phyloP scores from a whole-genome alignment of 2,113 vertebrate genomes.

The Camelus bactrianus region DNA sequence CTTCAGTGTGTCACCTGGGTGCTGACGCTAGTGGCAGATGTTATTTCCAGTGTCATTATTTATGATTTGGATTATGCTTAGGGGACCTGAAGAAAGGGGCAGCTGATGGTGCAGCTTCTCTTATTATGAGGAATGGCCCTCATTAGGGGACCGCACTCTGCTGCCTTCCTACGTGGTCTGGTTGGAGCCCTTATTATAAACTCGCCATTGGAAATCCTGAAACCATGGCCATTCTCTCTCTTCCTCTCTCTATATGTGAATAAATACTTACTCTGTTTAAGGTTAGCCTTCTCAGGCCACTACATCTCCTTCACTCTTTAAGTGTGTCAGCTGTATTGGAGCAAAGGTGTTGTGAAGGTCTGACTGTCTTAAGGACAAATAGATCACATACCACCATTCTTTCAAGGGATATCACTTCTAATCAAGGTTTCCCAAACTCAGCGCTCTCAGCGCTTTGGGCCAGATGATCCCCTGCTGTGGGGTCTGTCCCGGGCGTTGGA shows the following conservation, averaged over 20 bases:
- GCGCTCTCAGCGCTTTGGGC: neutral
- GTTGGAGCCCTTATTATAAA: neutral
- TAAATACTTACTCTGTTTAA: neutral
- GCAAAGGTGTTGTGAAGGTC: neutral
- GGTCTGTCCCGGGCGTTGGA: neutral
- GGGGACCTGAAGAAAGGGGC: neutral
- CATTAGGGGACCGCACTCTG: neutral
- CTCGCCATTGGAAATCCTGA: neutral
- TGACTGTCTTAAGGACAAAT: neutral
- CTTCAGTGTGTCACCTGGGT: neutral
- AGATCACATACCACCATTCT: neutral
- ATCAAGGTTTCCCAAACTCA: neutral
- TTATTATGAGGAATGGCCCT: neutral
- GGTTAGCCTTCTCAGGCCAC: neutral
- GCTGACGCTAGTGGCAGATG: neutral
- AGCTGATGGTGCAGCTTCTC: conserved; percentile 7
- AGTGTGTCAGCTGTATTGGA: neutral
- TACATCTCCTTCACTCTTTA: neutral
- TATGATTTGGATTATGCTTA: neutral
- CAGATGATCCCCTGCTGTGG: neutral
- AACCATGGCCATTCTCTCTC: neutral
- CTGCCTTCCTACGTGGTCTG: neutral
- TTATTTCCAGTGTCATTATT: conserved; percentile 19
- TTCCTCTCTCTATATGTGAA: neutral
- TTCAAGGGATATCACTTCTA: neutral